These are phyloP conservation scores for Lycorma delicatula DNA, from an alignment of 1,140 invertebrate genomes.

Conservation along the genomic window DNA sequence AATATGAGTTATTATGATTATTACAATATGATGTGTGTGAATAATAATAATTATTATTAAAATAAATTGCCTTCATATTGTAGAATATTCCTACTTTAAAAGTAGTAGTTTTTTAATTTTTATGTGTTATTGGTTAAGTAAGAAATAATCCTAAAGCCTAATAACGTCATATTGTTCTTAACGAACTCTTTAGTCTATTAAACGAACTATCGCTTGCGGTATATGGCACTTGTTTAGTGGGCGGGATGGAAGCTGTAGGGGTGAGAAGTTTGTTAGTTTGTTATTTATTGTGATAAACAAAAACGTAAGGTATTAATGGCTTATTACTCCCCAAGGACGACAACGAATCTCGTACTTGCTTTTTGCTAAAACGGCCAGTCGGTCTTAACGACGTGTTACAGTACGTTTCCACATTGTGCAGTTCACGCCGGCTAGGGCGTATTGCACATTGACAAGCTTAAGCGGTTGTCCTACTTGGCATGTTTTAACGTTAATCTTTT, in stretches of 20 bases:
- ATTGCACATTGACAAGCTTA: too few species aligned
- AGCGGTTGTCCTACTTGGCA: neutral
- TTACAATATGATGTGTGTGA: too few species aligned
- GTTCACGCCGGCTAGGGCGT: neutral
- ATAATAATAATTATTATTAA: too few species aligned
- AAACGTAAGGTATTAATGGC: constrained; percentile 1
- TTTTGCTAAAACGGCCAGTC: neutral
- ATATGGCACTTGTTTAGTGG: constrained; percentile 2
- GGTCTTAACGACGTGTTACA: neutral
- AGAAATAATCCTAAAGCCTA: neutral
- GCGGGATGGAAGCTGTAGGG: neutral
- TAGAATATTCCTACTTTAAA: too few species aligned
- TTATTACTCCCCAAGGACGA: neutral
- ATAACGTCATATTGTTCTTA: too few species aligned
- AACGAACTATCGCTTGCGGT: neutral
- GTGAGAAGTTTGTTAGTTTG: neutral
- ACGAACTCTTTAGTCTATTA: neutral
- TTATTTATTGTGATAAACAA: neutral
- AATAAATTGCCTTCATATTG: too few species aligned
- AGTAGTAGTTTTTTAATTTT: neutral
- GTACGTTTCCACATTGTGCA: neutral
- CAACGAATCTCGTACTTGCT: constrained; percentile 1
- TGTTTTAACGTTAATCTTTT: neutral
- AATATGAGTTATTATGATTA: too few species aligned
- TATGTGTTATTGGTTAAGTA: neutral